These are phyloP conservation scores for Tigriopus californicus DNA, from an alignment of 2,888 invertebrate species.

Conservation along the genomic window DNA sequence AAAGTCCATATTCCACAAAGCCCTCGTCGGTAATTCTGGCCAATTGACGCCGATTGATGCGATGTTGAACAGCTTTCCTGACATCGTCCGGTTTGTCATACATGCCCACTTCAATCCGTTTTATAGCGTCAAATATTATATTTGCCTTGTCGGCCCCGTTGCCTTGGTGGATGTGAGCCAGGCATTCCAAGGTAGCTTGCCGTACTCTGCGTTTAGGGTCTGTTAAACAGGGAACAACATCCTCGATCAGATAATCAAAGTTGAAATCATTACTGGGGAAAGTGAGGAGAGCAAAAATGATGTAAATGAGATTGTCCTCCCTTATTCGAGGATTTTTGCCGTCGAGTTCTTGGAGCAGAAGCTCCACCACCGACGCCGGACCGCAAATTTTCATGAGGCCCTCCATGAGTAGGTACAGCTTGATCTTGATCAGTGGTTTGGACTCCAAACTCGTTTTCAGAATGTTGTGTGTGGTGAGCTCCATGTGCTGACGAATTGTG, in stretches of 20 bases:
- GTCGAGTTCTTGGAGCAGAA: slow-evolving; percentile 32
- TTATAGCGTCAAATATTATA: background rate
- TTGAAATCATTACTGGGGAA: slow-evolving; percentile 59
- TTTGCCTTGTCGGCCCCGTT: slow-evolving; percentile 32
- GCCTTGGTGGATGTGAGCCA: slow-evolving; percentile 56
- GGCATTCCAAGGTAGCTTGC: slow-evolving; percentile 55
- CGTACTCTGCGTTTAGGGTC: slow-evolving; percentile 51
- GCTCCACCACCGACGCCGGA: slow-evolving; percentile 34
- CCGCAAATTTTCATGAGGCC: slow-evolving; percentile 33
- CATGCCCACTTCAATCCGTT: background rate
- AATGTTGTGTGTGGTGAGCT: slow-evolving; percentile 30
- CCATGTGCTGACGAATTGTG: slow-evolving; percentile 29
- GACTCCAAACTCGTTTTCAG: slow-evolving; percentile 20
- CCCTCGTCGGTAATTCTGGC: slow-evolving; percentile 51
- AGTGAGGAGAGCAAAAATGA: slow-evolving; percentile 53
- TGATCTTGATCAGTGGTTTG: slow-evolving; percentile 22
- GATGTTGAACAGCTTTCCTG: slow-evolving; percentile 48
- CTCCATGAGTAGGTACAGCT: slow-evolving; percentile 32
- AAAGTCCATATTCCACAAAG: slow-evolving; percentile 50
- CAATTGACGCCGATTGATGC: slow-evolving; percentile 50
- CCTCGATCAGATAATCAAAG: slow-evolving; percentile 28
- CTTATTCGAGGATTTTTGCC: slow-evolving; percentile 38
- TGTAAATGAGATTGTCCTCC: slow-evolving; percentile 52
- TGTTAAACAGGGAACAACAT: slow-evolving; percentile 30
- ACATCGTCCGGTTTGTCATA: slow-evolving; percentile 27